Base-by-base conservation (phyloP, 2,113 vertebrate genomes). In the Nanorana parkeri region DNA sequence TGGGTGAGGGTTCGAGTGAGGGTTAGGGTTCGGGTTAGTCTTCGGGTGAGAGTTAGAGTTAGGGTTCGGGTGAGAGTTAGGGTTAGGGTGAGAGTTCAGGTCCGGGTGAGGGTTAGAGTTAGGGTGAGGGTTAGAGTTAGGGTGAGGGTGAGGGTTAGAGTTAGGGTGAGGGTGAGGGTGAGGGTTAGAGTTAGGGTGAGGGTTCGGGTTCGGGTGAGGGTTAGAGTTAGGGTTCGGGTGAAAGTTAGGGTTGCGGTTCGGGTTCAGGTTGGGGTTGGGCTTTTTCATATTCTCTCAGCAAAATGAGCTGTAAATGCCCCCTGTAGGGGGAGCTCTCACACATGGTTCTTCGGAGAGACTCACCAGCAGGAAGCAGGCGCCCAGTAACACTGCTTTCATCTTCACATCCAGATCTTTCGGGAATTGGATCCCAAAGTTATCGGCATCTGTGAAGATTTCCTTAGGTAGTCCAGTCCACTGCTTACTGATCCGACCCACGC, bases 341-440 rank as follows among this genome's bases (percentile, higher is more conserved):
- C 32, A 36, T 36, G 32, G 5, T 7, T 36, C 0, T 2, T 6
- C 5, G 8, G 32, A 51, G 23, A 19, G 68, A 17, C 91, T 92
- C 86, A 93, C 91, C 21, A 94, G 90, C 51, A 94, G 90, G 79
- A 94, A 94, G 84, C 91, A 92, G n/a, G 91, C 88, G 41, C 90
- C 92, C 7, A 94, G 83, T 60, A 93, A 74, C 72, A 91, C 87
- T 2, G 92, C 92, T 86, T 94, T 95, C 55, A 92, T 87, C 83
- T 90, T 94, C 52, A 94, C 90, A 21, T 93, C 89, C 80, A 94
- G 32, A 60, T 93, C 90, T 84, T 91, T 47, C 0, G 92, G 92
- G 77, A 95, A 95, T 90, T 94, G 92, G 85, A 95, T 93, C 0
- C 94, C 94, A 80, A 95, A 95, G 90, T 95, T 95, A 89, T 95